Percentiles rank a stretch among this genome's conserved stretches.
These are phyloP conservation scores for Parus major DNA, from an alignment of 2,113 vertebrate species.

Conservation along the genomic window DNA sequence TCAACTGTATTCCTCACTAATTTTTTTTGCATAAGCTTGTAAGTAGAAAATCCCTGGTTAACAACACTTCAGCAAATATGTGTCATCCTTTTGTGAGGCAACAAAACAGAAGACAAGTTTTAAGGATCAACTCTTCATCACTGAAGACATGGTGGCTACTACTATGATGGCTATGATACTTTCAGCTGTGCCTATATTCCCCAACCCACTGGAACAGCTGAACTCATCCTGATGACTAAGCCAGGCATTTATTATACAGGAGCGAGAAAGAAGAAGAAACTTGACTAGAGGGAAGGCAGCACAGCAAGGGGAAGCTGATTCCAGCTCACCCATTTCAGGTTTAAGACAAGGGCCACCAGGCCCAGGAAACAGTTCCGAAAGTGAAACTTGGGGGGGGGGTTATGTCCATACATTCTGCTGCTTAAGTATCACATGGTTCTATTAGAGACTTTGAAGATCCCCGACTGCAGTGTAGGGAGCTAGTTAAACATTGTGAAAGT, in stretches of 20 bases:
- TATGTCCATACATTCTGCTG: fast-evolving
- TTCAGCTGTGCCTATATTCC: not conserved
- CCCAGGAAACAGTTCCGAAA: fast-evolving
- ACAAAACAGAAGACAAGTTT: not conserved
- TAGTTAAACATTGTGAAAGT: fast-evolving
- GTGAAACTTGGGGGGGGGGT: fast-evolving
- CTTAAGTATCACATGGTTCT: not conserved
- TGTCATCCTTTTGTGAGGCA: not conserved
- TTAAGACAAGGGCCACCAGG: not conserved
- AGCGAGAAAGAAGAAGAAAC: not conserved
- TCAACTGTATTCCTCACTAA: not conserved
- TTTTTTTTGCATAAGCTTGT: not conserved
- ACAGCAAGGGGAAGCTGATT: not conserved
- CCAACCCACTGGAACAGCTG: fast-evolving
- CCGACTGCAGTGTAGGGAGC: fast-evolving
- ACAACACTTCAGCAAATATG: not conserved
- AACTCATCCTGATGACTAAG: not conserved
- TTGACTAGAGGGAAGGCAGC: not conserved
- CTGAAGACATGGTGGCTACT: too few species aligned
- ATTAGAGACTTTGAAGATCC: fast-evolving
- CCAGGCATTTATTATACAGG: fast-evolving
- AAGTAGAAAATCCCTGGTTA: not conserved
- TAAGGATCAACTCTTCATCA: not conserved
- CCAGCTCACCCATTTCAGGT: not conserved
- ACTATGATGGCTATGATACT: not conserved